These are phyloP conservation scores for Agrilus mali DNA, from an alignment of 2,888 invertebrate species.

Conservation along the genomic window DNA sequence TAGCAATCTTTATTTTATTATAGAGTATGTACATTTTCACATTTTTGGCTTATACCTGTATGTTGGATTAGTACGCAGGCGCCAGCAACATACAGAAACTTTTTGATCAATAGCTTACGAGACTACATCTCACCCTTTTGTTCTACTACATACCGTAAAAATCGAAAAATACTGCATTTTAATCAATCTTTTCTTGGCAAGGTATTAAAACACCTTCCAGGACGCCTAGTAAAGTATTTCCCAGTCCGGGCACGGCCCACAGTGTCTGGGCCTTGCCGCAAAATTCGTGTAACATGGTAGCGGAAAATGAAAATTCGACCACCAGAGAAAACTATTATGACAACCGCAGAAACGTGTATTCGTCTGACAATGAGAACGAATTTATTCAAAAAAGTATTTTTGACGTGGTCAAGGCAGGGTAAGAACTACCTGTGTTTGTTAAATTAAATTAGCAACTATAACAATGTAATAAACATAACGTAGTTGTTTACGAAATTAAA, in stretches of 20 bases:
- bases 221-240: constrained; percentile 49
- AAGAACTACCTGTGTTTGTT: constrained; percentile 18
- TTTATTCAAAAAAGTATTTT: constrained; percentile 58
- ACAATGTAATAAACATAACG: too few species aligned
- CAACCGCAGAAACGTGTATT: constrained; percentile 34
- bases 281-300: constrained; percentile 67
- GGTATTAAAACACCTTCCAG: constrained; percentile 22
- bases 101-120: too few species aligned
- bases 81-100: too few species aligned
- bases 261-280: constrained; percentile 81
- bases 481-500: too few species aligned
- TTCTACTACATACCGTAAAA: too few species aligned
- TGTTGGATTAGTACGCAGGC: too few species aligned
- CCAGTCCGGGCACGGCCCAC: constrained; percentile 80
- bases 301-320: constrained; percentile 46
- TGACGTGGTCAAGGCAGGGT: constrained; percentile 78
- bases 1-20: too few species aligned
- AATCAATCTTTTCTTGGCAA: constrained; percentile 13
- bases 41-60: too few species aligned
- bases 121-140: too few species aligned
- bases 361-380: constrained; percentile 33
- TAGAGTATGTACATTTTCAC: too few species aligned
- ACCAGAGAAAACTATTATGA: constrained; percentile 32
- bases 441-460: not conserved
- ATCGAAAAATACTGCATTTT: constrained; percentile 12